Evolutionary conservation across 2,113 vertebrate genomes (phyloP), one percentile per base, ranked within the genome.

Genomic region (Syrmaticus mikado): DNA sequence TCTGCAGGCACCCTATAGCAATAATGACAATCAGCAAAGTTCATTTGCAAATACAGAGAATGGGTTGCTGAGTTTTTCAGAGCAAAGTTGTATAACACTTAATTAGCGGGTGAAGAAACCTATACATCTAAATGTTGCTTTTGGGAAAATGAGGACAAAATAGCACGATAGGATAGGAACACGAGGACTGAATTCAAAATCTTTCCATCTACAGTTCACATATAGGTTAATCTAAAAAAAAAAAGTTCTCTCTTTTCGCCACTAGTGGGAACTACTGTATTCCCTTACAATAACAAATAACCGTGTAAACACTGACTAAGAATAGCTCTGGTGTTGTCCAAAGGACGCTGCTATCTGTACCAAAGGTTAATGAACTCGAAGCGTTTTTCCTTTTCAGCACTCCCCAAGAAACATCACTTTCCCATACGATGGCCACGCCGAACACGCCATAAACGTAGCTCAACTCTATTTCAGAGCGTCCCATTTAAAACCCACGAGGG

Each of bases 261-360:
- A 91, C 97, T 97, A 97, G 97, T 97, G 97, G 97, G 97, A 96
- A 97, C 94, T 95, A 83, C 92, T 89, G 95, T 71, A 96, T 93
- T 97, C 88, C 55, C 87, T 95, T 94, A 85, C 60, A 82, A 48
- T 36, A 77, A 65, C 74, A 94, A 64, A 81, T 12, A 93, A 67
- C 67, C 80, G 73, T 40, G 58, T 19, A 28, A 87, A 94, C 79
- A 71, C 94, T 90, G 46, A 86, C 96, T 94, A 96, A 96, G 92
- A 97, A 97, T 95, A 96, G 95, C 92, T 82, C 76, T 78, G 66
- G 65, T 93, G 90, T 89, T 90, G 87, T 86, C 91, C 75, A 96
- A 96, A 92, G 83, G 90, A 95, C 93, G 79, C 85, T 83, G 90
- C 87, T 94, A 94, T 97, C 95, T 94, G 93, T 92, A 97, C 81